phyloP scores from a whole-genome alignment of 2,888 invertebrate genomes.

The Xanthia icteritia region DNA sequence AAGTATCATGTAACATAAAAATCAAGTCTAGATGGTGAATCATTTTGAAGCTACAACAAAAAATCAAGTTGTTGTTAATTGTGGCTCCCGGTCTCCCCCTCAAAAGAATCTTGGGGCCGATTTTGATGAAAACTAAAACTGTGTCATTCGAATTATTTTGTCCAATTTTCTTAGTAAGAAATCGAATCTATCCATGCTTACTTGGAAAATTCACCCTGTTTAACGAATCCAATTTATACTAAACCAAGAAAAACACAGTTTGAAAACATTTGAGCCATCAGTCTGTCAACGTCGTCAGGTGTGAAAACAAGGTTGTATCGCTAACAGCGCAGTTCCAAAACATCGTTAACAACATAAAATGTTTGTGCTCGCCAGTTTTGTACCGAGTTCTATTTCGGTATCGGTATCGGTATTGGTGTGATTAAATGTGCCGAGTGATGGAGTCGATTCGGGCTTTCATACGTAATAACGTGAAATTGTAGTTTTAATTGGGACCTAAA shows the following conservation, averaged over 20 bases:
- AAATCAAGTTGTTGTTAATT: no score
- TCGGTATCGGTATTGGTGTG: neutral
- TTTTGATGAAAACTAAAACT: neutral
- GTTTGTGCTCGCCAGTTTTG: conserved; percentile 24
- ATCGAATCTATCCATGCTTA: neutral
- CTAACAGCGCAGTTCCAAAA: conserved; percentile 6
- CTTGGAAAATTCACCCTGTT: neutral
- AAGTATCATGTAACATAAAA: no score
- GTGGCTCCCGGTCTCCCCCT: no score
- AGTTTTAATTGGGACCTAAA: neutral
- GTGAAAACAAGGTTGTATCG: conserved; percentile 3
- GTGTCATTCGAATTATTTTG: neutral
- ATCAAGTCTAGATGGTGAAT: no score
- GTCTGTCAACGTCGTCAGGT: conserved; percentile 20
- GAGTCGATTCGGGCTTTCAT: neutral
- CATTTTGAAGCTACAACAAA: no score
- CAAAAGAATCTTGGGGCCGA: neutral
- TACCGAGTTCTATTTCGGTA: neutral
- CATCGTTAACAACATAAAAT: conserved; percentile 36
- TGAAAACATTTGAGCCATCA: conserved; percentile 25
- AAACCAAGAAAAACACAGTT: conserved; percentile 9
- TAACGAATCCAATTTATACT: conserved; percentile 20
- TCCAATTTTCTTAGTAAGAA: neutral
- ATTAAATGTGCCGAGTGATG: conserved; percentile 1
- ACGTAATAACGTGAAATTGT: neutral